These are phyloP conservation scores for Sebastes iracundus DNA, from an alignment of 2,797 vertebrate genomes.

Conservation along the genomic window DNA sequence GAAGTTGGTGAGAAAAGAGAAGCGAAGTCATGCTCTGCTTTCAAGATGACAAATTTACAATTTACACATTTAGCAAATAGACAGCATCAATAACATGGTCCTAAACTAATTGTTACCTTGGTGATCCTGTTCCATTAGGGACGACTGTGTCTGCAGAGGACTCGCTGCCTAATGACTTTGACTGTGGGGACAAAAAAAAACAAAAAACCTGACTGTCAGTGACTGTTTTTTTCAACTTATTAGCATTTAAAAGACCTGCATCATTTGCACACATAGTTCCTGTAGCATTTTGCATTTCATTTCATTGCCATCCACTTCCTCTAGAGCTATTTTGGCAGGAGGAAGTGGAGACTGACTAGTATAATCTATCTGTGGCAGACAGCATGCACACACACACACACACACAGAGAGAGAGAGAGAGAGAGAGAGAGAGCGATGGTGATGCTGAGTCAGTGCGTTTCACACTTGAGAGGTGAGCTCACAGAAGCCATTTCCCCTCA, in stretches of 20 bases:
- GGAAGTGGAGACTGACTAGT: conserved; percentile 6
- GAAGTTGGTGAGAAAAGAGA: conserved; percentile 1
- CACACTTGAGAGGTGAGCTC: conserved; percentile 26
- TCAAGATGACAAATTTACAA: not conserved
- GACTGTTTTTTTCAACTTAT: not conserved
- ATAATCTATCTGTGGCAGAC: conserved; percentile 18
- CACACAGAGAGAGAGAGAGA: not conserved
- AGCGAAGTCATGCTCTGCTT: not conserved
- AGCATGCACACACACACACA: not conserved
- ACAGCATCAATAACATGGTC: not conserved
- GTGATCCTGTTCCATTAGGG: conserved; percentile 84
- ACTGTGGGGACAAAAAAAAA: conserved; percentile 70
- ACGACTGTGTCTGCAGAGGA: conserved; percentile 82
- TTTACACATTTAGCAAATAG: not conserved
- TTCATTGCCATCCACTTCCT: not conserved
- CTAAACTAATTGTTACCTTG: conserved; percentile 81
- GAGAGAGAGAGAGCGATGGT: not conserved
- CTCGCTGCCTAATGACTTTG: conserved; percentile 86
- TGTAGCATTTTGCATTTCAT: not conserved
- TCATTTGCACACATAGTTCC: not conserved
- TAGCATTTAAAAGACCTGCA: conserved; percentile 38
- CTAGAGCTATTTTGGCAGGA: conserved; percentile 3
- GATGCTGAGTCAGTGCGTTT: conserved; percentile 52
- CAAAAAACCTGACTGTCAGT: not conserved
- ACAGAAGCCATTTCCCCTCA: conserved; percentile 9